Evolutionary conservation across 23 tunicate species (phyloP), one percentile per base, ranked within the genome.

Genomic region (Styela clava): DNA sequence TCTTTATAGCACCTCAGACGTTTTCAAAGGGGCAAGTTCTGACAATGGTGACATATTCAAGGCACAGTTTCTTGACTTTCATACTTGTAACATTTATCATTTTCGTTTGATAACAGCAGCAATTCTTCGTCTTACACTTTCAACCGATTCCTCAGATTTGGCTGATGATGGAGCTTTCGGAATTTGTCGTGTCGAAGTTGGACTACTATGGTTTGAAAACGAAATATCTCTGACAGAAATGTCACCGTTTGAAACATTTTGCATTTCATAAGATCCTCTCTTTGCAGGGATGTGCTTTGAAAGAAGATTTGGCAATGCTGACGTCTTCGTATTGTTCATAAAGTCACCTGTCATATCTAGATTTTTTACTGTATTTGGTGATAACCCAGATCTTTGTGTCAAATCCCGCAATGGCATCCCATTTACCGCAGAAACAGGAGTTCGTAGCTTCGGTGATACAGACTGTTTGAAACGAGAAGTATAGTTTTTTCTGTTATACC

Each of bases 81-180:
- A n/a, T n/a, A n/a, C n/a, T n/a, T n/a, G n/a, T n/a, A n/a, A n/a
- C n/a, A n/a, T n/a, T n/a, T 52, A 62, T 56, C 44, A 88, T 78
- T 85, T 93, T 74, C 93, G 70, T 88, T 93, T 93, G 36, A 93
- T 88, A 20, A 92, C 98, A 21, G 89, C 90, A 1, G 98, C 98
- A 2, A 93, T 93, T 31, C 98, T 74, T 68, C 79, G 78, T 3
- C 98, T 78, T 2, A 81, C 89, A 19, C 32, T 70, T 31, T 93
- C 89, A 0, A 87, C 98, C 5, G 79, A 52, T 26, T 85, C 98
- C 0, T 84, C 89, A 18, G 98, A 87, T 44, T 93, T 89, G 27
- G 89, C 83, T 26, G 89, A 82, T 2, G 64, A 34, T 16, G 63
- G 34, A 22, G 73, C 74, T 1, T 73, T 79, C 21, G 73, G 9